phyloP scores from a whole-genome alignment of 2,113 vertebrate genomes.

The Laticauda laticaudata region DNA sequence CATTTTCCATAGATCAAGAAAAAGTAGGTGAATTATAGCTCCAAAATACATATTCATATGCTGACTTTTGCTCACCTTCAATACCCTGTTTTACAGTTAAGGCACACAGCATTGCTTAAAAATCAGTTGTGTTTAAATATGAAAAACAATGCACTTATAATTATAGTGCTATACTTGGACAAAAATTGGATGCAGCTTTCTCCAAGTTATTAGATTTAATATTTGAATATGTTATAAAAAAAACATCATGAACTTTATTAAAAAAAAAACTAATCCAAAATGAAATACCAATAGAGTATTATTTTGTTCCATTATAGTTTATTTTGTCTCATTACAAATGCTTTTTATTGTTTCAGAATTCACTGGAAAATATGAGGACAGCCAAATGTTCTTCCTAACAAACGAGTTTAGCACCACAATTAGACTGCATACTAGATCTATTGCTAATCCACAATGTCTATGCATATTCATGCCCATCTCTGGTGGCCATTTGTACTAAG shows the following conservation, averaged over 20 bases:
- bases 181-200: constrained; percentile 33
- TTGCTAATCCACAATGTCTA: not conserved
- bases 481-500: constrained; percentile 35
- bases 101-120: constrained; percentile 18
- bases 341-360: constrained; percentile 3
- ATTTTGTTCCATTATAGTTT: not conserved
- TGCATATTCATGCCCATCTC: constrained; percentile 21
- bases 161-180: constrained; percentile 25
- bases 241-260: constrained; percentile 35
- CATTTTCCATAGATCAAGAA: not conserved
- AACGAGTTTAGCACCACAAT: constrained; percentile 28
- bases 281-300: constrained; percentile 11
- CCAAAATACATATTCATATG: not conserved
- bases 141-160: constrained; percentile 46
- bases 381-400: constrained; percentile 38
- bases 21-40: not conserved
- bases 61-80: rapidly evolving
- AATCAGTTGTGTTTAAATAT: constrained; percentile 1
- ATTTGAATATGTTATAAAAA: constrained; percentile 28
- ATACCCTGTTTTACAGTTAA: not conserved
- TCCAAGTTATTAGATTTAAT: not conserved
- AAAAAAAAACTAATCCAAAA: constrained; percentile 10
- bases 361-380: constrained; percentile 20
- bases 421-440: constrained; percentile 28
- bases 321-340: constrained; percentile 44